Conservation (phyloP, 2,113 vertebrate species). For the Mugil cephalus region DNA sequence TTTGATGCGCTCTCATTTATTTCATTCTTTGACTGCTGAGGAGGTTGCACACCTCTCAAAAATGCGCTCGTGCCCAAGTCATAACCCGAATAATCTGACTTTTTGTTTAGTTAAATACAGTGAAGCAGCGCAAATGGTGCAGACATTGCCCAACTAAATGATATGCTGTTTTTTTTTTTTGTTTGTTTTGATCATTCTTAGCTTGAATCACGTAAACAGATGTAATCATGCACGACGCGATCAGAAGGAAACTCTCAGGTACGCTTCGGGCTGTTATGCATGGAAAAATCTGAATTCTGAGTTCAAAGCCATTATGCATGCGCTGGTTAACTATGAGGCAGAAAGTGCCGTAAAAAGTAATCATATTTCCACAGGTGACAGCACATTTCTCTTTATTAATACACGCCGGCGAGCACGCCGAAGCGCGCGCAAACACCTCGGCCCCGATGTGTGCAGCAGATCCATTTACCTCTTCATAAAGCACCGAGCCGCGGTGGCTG, state of each 20-base stretch:
- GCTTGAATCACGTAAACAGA: constrained; percentile 17
- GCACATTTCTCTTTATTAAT: constrained; percentile 51
- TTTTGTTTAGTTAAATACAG: neutral
- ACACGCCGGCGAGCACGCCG: neutral
- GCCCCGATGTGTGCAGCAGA: constrained; percentile 52
- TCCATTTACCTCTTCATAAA: constrained; percentile 72
- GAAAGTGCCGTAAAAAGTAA: constrained; percentile 21
- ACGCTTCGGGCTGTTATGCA: constrained; percentile 10
- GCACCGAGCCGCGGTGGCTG: constrained; percentile 48
- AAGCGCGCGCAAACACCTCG: constrained; percentile 48
- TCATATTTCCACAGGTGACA: constrained; percentile 34
- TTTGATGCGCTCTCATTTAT: no score
- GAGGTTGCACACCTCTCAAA: neutral
- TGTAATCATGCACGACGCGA: neutral
- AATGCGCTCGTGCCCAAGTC: neutral
- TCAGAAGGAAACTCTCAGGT: constrained; percentile 10
- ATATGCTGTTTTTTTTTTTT: neutral
- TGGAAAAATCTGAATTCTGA: neutral
- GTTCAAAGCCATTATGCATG: constrained; percentile 3
- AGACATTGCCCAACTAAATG: neutral
- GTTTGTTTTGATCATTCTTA: constrained; percentile 23
- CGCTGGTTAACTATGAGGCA: neutral
- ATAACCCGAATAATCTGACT: neutral
- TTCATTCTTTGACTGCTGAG: no score
- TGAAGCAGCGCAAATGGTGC: neutral